Base-by-base conservation (phyloP, 2,888 invertebrate species). In the Diarsia brunnea region DNA sequence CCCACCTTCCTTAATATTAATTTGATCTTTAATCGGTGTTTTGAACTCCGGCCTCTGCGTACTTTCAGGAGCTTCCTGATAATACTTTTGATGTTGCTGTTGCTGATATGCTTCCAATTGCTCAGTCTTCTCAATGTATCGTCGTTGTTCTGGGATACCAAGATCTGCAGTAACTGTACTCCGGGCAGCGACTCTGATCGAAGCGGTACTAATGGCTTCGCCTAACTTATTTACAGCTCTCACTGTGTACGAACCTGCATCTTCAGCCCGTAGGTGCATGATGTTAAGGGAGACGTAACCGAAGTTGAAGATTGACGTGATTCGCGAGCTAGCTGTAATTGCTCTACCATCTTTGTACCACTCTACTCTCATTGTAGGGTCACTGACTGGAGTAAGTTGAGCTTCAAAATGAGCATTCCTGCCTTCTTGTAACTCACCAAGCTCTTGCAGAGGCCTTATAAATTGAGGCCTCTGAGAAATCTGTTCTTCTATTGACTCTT, bases 201-300 rank as follows among this genome's bases (percentile, higher is more conserved):
- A 97, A 84, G 98, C 98, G 89, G 98, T 98, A 95, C 98, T 98
- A 90, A 98, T 97, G 89, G 99, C 99, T 97, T 99, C 99, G 89
- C 99, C 99, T 92, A 98, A 97, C 92, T 98, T 98, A 94, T 99
- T 99, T 88, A 98, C 98, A 96, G 99, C 99, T 92, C 98, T 98
- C 93, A 98, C 98, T 90, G 98, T 98, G 91, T 99, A 99, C 95
- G 98, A 98, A 96, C 99, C 99, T 93, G 98, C 98, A 98, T 99
- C 99, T 98, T 99, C 99, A 97, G 98, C 98, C 97, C 99, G 98
- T 97, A 99, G 98, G 98, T 99, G 99, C 98, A 99, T 97, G 96
- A 99, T 99, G 97, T 99, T 99, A 93, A 99, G 98, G 97, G 99
- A 99, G 97, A 99, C 99, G 97, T 99, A 99, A 95, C 99, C 99